Conservation (phyloP, 1,140 invertebrate genomes). For the Ruditapes philippinarum region DNA sequence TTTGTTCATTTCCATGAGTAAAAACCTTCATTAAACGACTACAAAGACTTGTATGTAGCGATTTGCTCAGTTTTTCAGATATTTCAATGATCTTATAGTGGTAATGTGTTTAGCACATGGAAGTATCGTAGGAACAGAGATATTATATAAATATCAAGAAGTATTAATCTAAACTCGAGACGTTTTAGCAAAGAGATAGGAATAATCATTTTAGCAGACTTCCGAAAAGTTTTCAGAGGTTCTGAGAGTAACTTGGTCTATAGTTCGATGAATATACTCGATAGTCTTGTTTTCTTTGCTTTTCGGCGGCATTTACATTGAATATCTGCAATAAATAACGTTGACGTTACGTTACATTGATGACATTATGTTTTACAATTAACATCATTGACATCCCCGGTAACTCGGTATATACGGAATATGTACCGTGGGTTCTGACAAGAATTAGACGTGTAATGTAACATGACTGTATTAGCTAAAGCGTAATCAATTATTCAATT, state of each 20-base stretch:
- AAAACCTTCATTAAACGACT: background rate
- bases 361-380: too few species aligned
- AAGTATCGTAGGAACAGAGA: background rate
- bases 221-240: background rate
- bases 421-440: too few species aligned
- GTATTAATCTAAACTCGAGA: slow-evolving; percentile 29
- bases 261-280: too few species aligned
- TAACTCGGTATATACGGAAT: too few species aligned
- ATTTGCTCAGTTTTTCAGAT: slow-evolving; percentile 20
- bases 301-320: too few species aligned
- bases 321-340: too few species aligned
- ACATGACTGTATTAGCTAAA: too few species aligned
- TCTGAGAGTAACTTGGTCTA: background rate
- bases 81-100: background rate
- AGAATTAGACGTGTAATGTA: too few species aligned
- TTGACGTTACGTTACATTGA: too few species aligned
- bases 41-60: slow-evolving; percentile 10
- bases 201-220: background rate
- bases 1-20: background rate
- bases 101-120: background rate
- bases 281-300: too few species aligned
- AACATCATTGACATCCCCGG: too few species aligned
- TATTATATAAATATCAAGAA: slow-evolving; percentile 27
- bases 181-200: slow-evolving; percentile 5
- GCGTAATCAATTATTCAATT: too few species aligned